Base-by-base conservation (phyloP, 2,797 vertebrate species). In the Dipus sagitta region DNA sequence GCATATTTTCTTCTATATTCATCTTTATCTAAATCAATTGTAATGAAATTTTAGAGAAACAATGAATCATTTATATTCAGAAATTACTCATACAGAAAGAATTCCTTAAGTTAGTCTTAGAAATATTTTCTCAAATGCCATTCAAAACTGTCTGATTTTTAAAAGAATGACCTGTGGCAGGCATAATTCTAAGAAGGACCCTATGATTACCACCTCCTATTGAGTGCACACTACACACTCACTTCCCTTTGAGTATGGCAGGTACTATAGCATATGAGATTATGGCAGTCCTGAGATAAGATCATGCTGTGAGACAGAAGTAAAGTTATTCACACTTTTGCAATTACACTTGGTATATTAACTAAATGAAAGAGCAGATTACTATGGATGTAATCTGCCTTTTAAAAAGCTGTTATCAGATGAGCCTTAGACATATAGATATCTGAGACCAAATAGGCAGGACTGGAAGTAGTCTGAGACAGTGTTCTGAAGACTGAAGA, bases 241-340 rank as follows among this genome's bases (percentile, higher is more conserved):
- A 0, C 23, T 21, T 47, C n/a, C 13, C 9, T 26, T 74, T 62
- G 52, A 64, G 14, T 28, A 5, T 58, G 6, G 4, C 14, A 86
- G 60, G 3, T 62, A 17, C 62, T 86, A 77, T 64, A 78, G 38
- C 82, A 58, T 75, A 65, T 3, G 17, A 75, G 1, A 71, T 34
- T 7, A 93, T 74, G 75, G 13, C 0, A 79, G 64, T 38, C n/a
- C 6, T 18, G 88, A 79, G 18, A 65, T 71, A 10, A 77, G 1
- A 15, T 34, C 60, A n/a, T 75, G 30, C 38, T n/a, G 72, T n/a
- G 52, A 11, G 21, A 10, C 32, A 90, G 67, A 79, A 1, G 30
- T 32, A 82, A 81, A 71, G 13, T n/a, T n/a, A n/a, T n/a, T n/a
- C n/a, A n/a, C 28, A 76, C 70, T 91, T 86, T 68, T 94, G 14